Evolutionary conservation across 1,140 invertebrate species (phyloP).

Genomic region (Musca vetustissima): DNA sequence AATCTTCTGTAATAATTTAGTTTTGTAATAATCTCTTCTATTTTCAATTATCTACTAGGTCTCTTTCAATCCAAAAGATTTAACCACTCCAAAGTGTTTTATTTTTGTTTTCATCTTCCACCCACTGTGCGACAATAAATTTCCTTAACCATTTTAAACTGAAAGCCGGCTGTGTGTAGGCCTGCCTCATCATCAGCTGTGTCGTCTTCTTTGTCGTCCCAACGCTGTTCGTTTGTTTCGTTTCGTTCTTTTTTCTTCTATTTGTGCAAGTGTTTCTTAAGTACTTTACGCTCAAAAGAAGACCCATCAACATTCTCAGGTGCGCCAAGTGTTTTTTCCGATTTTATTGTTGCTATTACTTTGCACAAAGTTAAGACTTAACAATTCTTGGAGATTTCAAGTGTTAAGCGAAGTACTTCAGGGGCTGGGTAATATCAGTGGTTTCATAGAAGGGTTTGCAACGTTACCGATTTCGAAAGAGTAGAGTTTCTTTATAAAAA

Average conservation of each 20-base stretch:
- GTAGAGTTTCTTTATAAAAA: too few relatives aligned
- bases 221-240: background rate
- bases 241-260: background rate
- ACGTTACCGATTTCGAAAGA: too few relatives aligned
- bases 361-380: slow-evolving; percentile 15
- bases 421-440: too few relatives aligned
- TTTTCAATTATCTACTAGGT: too few relatives aligned
- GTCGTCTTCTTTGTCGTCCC: too few relatives aligned
- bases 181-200: background rate
- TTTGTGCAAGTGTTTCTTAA: slow-evolving; percentile 25
- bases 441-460: too few relatives aligned
- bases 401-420: too few relatives aligned
- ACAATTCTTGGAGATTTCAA: slow-evolving; percentile 4
- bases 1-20: too few relatives aligned
- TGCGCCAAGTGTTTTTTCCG: slow-evolving; percentile 28
- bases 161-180: background rate
- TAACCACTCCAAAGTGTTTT: too few relatives aligned
- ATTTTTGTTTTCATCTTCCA: too few relatives aligned
- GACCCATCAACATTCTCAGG: slow-evolving; percentile 31
- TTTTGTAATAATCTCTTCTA: too few relatives aligned
- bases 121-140: background rate
- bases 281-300: slow-evolving; percentile 11
- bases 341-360: background rate
- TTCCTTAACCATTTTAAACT: background rate
- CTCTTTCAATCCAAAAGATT: too few relatives aligned